These are phyloP conservation scores for Tanypteryx hageni DNA, from an alignment of 2,888 invertebrate species.

Conservation along the genomic window DNA sequence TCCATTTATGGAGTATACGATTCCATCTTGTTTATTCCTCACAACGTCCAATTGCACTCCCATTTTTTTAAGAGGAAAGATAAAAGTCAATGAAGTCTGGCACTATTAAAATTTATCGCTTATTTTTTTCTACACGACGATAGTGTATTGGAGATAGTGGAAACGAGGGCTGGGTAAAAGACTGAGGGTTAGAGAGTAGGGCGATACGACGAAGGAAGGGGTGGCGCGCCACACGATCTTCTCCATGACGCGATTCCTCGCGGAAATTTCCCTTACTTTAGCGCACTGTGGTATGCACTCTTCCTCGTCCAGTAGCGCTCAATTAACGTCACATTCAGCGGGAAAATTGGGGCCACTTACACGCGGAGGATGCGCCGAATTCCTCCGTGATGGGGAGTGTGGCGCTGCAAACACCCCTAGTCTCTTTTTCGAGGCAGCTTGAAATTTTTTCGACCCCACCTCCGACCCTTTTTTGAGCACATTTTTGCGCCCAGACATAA, in stretches of 20 bases:
- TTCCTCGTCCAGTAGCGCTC: neutral
- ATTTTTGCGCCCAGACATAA: neutral
- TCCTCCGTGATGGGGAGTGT: neutral
- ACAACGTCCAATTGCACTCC: neutral
- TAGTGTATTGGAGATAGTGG: too few relatives aligned
- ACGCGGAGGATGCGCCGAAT: neutral
- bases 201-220: too few relatives aligned
- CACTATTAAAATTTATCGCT: neutral
- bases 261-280: neutral
- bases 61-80: neutral
- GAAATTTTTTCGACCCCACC: neutral
- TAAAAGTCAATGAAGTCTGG: neutral
- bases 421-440: neutral
- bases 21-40: neutral
- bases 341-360: slow-evolving; percentile 18
- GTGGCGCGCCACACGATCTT: neutral
- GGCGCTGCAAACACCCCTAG: neutral
- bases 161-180: too few relatives aligned
- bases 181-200: too few relatives aligned
- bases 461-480: neutral
- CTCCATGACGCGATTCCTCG: neutral
- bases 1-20: too few relatives aligned
- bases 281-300: slow-evolving; percentile 3
- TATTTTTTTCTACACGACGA: neutral
- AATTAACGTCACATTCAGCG: neutral